Evolutionary conservation across 1,140 invertebrate genomes (phyloP).

Genomic region (Hesperophylax magnus): DNA sequence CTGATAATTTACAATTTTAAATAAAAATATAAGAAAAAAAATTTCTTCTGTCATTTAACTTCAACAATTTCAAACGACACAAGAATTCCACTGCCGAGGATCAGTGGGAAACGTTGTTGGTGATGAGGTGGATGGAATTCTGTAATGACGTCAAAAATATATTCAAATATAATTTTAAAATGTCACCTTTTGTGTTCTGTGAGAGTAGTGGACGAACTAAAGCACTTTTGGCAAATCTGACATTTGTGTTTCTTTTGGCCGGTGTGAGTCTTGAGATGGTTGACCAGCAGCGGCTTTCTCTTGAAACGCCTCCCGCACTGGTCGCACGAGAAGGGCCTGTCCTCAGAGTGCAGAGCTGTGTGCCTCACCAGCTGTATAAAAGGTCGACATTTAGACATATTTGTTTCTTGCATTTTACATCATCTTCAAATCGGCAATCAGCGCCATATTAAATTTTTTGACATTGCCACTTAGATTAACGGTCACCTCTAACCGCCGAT

Average conservation of each 20-base stretch:
- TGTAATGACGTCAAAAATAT: neutral
- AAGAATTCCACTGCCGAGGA: neutral
- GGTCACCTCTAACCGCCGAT: no score
- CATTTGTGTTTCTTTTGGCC: conserved; percentile 48
- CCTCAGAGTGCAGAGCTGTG: conserved; percentile 43
- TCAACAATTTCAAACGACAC: no score
- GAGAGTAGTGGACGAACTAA: conserved; percentile 38
- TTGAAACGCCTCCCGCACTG: conserved; percentile 60
- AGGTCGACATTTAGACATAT: no score
- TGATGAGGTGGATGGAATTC: neutral
- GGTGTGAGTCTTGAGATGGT: conserved; percentile 51
- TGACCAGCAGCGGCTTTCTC: conserved; percentile 63
- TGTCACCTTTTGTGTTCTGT: conserved; percentile 46
- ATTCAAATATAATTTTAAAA: neutral
- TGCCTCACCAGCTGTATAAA: conserved; percentile 43
- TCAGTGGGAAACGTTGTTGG: neutral
- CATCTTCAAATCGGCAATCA: no score
- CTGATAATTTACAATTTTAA: no score
- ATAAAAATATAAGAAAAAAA: no score
- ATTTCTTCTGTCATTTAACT: no score
- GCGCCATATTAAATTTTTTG: no score
- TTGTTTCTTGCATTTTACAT: no score
- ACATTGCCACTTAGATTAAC: no score
- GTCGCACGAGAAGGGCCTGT: conserved; percentile 59
- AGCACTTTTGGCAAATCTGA: conserved; percentile 44